phyloP scores from a whole-genome alignment of 2,113 vertebrate genomes.

The Ophiodon elongatus region DNA sequence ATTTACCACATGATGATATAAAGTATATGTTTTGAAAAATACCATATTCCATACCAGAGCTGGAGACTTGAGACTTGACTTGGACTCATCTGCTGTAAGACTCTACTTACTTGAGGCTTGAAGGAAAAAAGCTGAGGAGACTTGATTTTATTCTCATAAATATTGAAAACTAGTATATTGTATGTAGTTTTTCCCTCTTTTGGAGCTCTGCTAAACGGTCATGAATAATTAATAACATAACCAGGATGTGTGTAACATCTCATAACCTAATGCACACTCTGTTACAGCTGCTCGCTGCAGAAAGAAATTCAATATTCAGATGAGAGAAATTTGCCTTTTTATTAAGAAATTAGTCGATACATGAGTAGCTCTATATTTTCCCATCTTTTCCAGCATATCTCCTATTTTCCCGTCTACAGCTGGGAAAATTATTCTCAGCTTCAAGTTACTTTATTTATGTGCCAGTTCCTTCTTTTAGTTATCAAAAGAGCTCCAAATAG shows the following conservation, averaged over 20 bases:
- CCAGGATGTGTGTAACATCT: not conserved
- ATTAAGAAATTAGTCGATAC: not conserved
- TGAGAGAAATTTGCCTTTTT: not conserved
- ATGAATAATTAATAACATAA: slow-evolving; percentile 1
- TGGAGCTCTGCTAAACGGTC: not conserved
- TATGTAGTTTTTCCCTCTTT: not conserved
- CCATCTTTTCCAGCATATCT: not conserved
- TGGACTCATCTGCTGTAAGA: not conserved
- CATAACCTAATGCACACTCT: slow-evolving; percentile 1
- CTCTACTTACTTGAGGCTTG: not conserved
- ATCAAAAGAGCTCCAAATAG: not conserved
- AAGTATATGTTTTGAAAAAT: not conserved
- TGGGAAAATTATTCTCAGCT: not conserved
- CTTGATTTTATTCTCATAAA: not conserved
- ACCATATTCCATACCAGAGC: not conserved
- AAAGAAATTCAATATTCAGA: not conserved
- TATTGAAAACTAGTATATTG: not conserved
- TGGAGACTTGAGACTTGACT: not conserved
- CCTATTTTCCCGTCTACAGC: not conserved
- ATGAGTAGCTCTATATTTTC: not conserved
- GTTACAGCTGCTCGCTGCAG: not conserved
- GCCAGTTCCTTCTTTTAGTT: not conserved
- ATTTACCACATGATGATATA: not conserved
- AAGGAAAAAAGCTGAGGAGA: slow-evolving; percentile 1
- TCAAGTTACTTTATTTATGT: not conserved